These are phyloP conservation scores for Trachelus tabidus DNA, from an alignment of 2,888 invertebrate species.

Conservation along the genomic window DNA sequence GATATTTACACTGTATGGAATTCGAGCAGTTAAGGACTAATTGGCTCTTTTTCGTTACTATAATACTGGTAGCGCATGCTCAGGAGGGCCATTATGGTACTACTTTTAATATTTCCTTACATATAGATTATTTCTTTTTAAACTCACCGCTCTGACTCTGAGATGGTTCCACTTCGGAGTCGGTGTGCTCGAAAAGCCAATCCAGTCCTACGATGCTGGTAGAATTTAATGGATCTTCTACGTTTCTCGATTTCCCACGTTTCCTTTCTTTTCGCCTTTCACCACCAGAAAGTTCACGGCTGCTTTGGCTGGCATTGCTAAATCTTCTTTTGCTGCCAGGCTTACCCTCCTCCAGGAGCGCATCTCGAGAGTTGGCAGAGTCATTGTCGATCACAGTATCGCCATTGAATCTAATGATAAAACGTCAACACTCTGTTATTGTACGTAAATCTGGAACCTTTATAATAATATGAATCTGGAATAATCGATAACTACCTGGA, in stretches of 20 bases:
- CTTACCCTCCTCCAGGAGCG: conserved; percentile 54
- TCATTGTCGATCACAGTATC: conserved; percentile 55
- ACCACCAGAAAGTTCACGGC: conserved; percentile 57
- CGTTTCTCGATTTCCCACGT: conserved; percentile 43
- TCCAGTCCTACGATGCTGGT: conserved; percentile 73
- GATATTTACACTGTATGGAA: background rate
- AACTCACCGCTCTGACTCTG: conserved; percentile 22
- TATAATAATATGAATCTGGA: background rate
- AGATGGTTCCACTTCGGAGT: conserved; percentile 48
- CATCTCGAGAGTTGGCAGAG: conserved; percentile 61
- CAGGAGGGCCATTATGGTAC: background rate
- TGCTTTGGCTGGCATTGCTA: conserved; percentile 62
- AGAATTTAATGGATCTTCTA: conserved; percentile 55
- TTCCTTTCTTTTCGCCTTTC: conserved; percentile 47
- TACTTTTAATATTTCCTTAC: background rate
- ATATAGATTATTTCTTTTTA: background rate
- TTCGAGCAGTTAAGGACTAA: background rate
- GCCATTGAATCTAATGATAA: conserved; percentile 50
- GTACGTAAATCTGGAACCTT: background rate
- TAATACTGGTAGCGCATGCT: background rate
- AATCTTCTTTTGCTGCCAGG: conserved; percentile 50
- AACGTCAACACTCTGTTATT: background rate
- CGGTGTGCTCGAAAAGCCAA: conserved; percentile 71
- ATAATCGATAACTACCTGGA: conserved; percentile 42
- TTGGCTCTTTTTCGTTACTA: background rate